Conservation (phyloP, 1,140 invertebrate genomes). For the Drosophila ananassae region DNA sequence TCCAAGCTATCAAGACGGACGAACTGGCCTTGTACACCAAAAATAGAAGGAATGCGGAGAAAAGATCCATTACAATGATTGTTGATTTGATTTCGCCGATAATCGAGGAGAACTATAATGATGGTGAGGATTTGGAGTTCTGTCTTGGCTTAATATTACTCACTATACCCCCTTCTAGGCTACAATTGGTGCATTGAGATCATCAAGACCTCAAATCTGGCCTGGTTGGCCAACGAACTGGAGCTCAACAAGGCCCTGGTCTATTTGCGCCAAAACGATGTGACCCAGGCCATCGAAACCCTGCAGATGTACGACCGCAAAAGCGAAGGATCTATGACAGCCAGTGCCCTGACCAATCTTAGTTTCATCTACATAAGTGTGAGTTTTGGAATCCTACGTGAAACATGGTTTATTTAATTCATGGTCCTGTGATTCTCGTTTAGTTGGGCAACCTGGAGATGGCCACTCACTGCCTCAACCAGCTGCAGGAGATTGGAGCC, state of each 20-base stretch:
- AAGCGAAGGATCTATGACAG: constrained; percentile 92
- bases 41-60: constrained; percentile 90
- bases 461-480: constrained; percentile 92
- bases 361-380: constrained; percentile 95
- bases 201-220: constrained; percentile 92
- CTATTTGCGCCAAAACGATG: constrained; percentile 93
- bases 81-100: constrained; percentile 96
- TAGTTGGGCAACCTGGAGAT: constrained; percentile 93
- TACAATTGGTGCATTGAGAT: constrained; percentile 91
- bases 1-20: constrained; percentile 92
- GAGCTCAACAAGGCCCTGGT: constrained; percentile 97
- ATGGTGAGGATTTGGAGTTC: constrained; percentile 84
- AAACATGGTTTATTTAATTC: background rate
- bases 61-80: constrained; percentile 93
- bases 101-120: constrained; percentile 91
- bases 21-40: constrained; percentile 91
- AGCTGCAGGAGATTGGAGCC: constrained; percentile 90
- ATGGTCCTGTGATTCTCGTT: background rate
- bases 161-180: constrained; percentile 77
- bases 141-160: background rate
- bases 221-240: constrained; percentile 92
- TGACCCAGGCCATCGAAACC: constrained; percentile 92
- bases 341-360: constrained; percentile 94
- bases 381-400: constrained; percentile 51
- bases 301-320: constrained; percentile 95